Percentiles rank a stretch among this genome's conserved stretches.
phyloP scores from a whole-genome alignment of 2,888 invertebrate genomes.

The Sarcophaga variegata region DNA sequence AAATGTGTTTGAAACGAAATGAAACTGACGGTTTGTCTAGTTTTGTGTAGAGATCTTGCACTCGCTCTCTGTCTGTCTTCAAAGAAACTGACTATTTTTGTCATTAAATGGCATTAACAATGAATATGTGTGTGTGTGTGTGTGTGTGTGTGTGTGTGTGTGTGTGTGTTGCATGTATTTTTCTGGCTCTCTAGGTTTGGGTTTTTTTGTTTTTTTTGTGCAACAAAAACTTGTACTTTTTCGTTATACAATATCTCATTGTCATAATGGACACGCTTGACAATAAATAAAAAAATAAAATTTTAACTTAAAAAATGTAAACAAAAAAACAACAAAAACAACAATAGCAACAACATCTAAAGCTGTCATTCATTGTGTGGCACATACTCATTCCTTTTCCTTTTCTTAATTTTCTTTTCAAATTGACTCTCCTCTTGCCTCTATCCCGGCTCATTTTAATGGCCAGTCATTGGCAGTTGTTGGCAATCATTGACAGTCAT shows the following conservation, averaged over 20 bases:
- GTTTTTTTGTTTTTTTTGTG: slow-evolving; percentile 49
- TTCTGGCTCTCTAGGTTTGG: neutral
- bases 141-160: neutral
- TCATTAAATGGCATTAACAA: slow-evolving; percentile 31
- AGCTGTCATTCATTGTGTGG: slow-evolving; percentile 58
- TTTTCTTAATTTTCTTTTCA: slow-evolving; percentile 53
- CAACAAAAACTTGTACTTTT: slow-evolving; percentile 64
- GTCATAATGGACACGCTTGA: slow-evolving; percentile 76
- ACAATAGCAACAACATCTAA: slow-evolving; percentile 4
- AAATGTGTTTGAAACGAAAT: slow-evolving; percentile 59
- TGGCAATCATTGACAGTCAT: neutral
- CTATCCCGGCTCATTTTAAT: slow-evolving; percentile 55
- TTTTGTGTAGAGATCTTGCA: neutral
- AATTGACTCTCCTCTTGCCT: slow-evolving; percentile 29
- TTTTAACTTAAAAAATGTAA: slow-evolving; percentile 16
- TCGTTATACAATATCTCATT: slow-evolving; percentile 72
- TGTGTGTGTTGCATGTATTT: slow-evolving; percentile 14
- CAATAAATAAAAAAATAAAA: slow-evolving; percentile 77
- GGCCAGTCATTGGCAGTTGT: slow-evolving; percentile 54
- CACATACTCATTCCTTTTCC: slow-evolving; percentile 26
- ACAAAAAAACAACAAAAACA: slow-evolving; percentile 9
- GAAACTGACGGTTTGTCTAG: slow-evolving; percentile 52
- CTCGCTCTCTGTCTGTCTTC: slow-evolving; percentile 37
- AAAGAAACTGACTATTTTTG: slow-evolving; percentile 61
- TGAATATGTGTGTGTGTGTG: neutral